A percentile compares a stretch with the other conserved stretches of the same genome.
Conservation (phyloP, 2,888 invertebrate genomes). For the Melanargia galathea region DNA sequence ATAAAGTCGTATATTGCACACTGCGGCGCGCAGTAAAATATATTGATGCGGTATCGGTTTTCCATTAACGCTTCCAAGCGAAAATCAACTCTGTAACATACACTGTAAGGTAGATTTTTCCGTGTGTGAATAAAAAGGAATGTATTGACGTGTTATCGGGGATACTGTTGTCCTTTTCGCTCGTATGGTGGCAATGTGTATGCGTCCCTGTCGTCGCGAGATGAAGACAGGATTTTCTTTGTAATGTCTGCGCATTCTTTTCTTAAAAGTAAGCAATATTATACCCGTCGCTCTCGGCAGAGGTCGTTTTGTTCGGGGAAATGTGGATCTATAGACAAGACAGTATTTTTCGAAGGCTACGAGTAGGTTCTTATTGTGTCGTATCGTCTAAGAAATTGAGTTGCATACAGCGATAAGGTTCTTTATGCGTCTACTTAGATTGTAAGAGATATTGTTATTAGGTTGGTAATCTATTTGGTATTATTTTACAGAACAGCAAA, state of each 20-base stretch:
- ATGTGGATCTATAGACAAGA: slow-evolving; percentile 18
- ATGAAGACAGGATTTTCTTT: slow-evolving; percentile 67
- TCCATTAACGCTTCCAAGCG: slow-evolving; percentile 64
- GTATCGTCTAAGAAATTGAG: slow-evolving; percentile 23
- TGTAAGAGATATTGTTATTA: slow-evolving; percentile 11
- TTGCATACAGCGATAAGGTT: slow-evolving; percentile 17
- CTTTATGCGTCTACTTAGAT: slow-evolving; percentile 17
- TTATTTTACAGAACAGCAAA: neutral
- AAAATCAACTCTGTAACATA: slow-evolving; percentile 52
- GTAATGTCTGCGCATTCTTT: slow-evolving; percentile 78
- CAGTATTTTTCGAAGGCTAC: slow-evolving; percentile 22
- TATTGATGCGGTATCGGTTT: slow-evolving; percentile 82
- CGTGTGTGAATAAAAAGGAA: slow-evolving; percentile 64
- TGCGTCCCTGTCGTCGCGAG: slow-evolving; percentile 72
- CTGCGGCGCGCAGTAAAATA: slow-evolving; percentile 63
- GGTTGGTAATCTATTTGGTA: neutral
- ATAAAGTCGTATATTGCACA: slow-evolving; percentile 55
- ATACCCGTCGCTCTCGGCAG: slow-evolving; percentile 37
- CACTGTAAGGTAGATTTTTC: slow-evolving; percentile 53
- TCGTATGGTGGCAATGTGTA: slow-evolving; percentile 61
- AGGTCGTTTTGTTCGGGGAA: slow-evolving; percentile 38
- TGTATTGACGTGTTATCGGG: slow-evolving; percentile 83
- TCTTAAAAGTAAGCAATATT: slow-evolving; percentile 60
- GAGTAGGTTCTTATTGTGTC: slow-evolving; percentile 21
- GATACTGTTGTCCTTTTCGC: slow-evolving; percentile 70